Conservation (phyloP, 2,113 vertebrate genomes). For the Leptobrachium ailaonicum region DNA sequence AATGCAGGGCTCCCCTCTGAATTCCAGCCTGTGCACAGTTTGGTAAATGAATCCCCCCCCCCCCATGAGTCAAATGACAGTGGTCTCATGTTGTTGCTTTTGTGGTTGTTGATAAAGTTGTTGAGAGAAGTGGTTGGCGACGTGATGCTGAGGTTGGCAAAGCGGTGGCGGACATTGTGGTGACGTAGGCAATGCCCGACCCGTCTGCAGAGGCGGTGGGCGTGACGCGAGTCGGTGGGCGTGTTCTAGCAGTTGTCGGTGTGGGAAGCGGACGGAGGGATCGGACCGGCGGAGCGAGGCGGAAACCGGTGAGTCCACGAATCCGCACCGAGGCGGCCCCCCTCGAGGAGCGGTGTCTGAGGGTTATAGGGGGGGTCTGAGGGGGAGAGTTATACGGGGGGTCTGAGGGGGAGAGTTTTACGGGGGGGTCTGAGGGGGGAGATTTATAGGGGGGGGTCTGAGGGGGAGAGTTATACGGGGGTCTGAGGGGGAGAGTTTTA, state of each 20-base stretch:
- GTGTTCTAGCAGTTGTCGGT: conserved; percentile 13
- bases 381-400: not conserved
- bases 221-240: not conserved
- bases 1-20: too few relatives aligned
- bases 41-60: too few relatives aligned
- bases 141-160: not conserved
- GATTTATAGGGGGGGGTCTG: too few relatives aligned
- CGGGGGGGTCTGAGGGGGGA: not conserved
- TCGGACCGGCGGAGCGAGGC: not conserved
- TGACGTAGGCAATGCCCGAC: not conserved
- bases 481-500: not conserved
- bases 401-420: too few relatives aligned
- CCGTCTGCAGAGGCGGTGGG: conserved; percentile 24
- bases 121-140: conserved; percentile 20
- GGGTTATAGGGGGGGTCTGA: not conserved
- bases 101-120: conserved; percentile 7
- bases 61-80: too few relatives aligned
- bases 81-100: too few relatives aligned
- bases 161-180: not conserved
- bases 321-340: not conserved
- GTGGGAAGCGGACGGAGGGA: conserved; percentile 16
- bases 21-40: too few relatives aligned
- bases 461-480: not conserved
- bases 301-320: conserved; percentile 20
- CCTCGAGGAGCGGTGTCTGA: too few relatives aligned